Base-by-base conservation (phyloP, 1,140 invertebrate species). In the Drosophila parabipectinata region DNA sequence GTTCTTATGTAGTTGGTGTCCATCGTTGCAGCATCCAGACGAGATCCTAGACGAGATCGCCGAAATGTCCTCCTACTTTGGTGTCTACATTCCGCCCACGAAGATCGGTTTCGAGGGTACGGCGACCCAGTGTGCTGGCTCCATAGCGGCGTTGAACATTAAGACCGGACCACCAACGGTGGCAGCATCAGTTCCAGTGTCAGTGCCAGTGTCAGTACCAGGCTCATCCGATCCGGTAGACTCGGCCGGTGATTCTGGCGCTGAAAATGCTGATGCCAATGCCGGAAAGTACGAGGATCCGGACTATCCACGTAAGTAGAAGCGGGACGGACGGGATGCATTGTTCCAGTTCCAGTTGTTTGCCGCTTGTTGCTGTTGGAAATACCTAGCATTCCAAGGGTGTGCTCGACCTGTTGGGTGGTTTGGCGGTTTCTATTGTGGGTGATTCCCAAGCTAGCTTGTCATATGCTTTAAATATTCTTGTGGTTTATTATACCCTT, bases 291-390 rank as follows among this genome's bases (percentile, higher is more conserved):
- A 60, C 54, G 81, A 85, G 12, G 81, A 85, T 75, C 77, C 82
- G 8, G 82, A 85, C 37, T 85, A 74, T 67, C 72, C 83, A 67
- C 63, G 83, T 88, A 73, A 88, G 83, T 85, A 10, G 44, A 47
- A 21, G 18, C 14, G 14, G 4, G 14, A 14, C 41, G 15, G 34
- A 10, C 34, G 41, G n/a, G n/a, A 18, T 18, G 41, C 41, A 18
- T 44, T 18, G 14, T 44, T 44, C 41, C 41, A 44, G 5, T 18
- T 30, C 4, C 9, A 39, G 4, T 26, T 21, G 44, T 26, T 39
- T 9, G 18, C 28, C 45, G 10, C 53, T 9, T 9, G 10, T 14
- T 45, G 41, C 7, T 34, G 51, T 45, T 30, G 59, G 30, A 9
- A 32, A 52, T 54, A 54, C 54, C 41, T 5, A 7, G 1, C 7